phyloP scores from a whole-genome alignment of 2,888 invertebrate species.

The Lymantria monacha region DNA sequence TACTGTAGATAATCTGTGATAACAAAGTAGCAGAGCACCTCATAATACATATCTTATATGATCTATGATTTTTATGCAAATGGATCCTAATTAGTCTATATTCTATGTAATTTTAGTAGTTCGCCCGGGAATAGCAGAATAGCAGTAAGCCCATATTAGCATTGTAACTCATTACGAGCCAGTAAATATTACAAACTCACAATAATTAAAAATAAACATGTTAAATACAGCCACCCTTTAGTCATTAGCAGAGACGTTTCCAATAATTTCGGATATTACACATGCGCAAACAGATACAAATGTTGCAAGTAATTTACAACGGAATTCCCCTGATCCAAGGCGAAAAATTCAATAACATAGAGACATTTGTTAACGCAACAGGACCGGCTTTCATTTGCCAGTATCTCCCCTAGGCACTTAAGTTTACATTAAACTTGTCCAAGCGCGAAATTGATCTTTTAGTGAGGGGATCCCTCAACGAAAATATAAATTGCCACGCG shows the following conservation, averaged over 20 bases:
- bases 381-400: slow-evolving; percentile 68
- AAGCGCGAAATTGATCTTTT: slow-evolving; percentile 82
- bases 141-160: too few species aligned
- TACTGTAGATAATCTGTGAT: too few species aligned
- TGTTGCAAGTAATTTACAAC: slow-evolving; percentile 32
- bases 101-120: too few species aligned
- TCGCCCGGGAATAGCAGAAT: too few species aligned
- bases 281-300: slow-evolving; percentile 19
- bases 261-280: slow-evolving; percentile 12
- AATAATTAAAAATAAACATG: neutral
- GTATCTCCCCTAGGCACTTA: slow-evolving; percentile 72
- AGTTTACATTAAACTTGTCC: slow-evolving; percentile 79
- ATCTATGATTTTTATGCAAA: too few species aligned
- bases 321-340: slow-evolving; percentile 43
- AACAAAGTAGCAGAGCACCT: too few species aligned
- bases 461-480: slow-evolving; percentile 70
- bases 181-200: too few species aligned
- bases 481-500: slow-evolving; percentile 73
- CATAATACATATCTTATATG: too few species aligned
- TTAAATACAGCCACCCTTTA: slow-evolving; percentile 9
- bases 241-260: neutral
- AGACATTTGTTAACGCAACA: slow-evolving; percentile 69
- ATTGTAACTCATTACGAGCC: too few species aligned
- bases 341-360: slow-evolving; percentile 70
- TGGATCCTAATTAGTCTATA: too few species aligned